Conservation (phyloP, 1,140 invertebrate genomes). For the Chrysoperla carnea region DNA sequence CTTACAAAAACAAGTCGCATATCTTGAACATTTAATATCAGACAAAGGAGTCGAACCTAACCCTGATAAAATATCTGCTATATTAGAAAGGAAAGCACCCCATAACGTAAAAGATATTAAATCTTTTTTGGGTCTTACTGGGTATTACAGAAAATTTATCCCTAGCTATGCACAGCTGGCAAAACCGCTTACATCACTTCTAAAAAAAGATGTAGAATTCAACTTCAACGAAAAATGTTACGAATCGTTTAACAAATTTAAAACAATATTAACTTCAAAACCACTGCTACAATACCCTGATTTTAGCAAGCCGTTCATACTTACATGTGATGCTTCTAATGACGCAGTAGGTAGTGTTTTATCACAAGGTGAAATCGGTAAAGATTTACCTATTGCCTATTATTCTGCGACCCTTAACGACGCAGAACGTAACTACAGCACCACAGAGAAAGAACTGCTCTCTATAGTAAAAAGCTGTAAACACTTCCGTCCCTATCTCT, state of each 20-base stretch:
- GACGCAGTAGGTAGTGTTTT: constrained; percentile 17
- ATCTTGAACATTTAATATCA: no score
- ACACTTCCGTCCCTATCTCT: no score
- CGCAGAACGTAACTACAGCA: no score
- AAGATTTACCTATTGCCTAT: constrained; percentile 16
- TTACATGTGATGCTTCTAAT: constrained; percentile 21
- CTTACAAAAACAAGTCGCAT: no score
- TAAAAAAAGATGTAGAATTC: constrained; percentile 11
- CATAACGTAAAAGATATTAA: no score
- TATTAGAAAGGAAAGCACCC: no score
- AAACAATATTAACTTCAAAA: constrained; percentile 12
- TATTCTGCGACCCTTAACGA: constrained; percentile 13
- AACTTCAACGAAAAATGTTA: constrained; percentile 1
- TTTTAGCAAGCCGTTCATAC: constrained; percentile 15
- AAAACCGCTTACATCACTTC: constrained; percentile 11
- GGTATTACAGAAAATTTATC: constrained; percentile 20
- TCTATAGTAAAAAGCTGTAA: no score
- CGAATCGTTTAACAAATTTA: constrained; percentile 14
- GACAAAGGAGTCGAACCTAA: no score
- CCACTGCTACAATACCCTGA: constrained; percentile 19
- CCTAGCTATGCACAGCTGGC: constrained; percentile 11
- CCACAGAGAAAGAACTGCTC: no score
- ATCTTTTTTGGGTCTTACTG: constrained; percentile 16
- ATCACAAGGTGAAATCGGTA: constrained; percentile 12
- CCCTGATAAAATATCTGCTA: no score